These are phyloP conservation scores for Ormyrus thymus DNA, from an alignment of 2,888 invertebrate genomes.

Conservation along the genomic window DNA sequence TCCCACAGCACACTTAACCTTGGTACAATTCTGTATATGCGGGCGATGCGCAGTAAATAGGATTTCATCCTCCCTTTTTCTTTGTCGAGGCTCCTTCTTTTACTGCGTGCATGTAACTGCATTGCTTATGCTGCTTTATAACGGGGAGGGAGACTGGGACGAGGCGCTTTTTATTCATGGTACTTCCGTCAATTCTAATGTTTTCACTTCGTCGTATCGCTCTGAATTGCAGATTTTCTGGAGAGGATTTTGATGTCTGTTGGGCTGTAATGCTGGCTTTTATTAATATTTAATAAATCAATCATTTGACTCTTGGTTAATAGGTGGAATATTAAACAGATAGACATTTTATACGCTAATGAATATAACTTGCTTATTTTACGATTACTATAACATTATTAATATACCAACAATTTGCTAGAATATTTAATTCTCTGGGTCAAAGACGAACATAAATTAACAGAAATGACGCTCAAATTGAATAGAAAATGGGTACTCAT, in stretches of 20 bases:
- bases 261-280: too few species aligned
- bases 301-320: too few species aligned
- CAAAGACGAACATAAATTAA: too few species aligned
- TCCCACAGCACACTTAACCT: conserved; percentile 34
- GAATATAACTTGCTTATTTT: too few species aligned
- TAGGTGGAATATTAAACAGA: too few species aligned
- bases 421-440: too few species aligned
- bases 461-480: too few species aligned
- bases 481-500: too few species aligned
- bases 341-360: too few species aligned
- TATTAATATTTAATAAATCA: too few species aligned
- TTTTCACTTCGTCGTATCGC: background rate
- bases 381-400: too few species aligned
- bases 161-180: background rate
- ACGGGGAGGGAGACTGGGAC: background rate
- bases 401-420: too few species aligned
- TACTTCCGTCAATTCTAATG: background rate
- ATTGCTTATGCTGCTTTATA: background rate
- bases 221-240: background rate
- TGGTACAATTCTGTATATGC: conserved; percentile 10
- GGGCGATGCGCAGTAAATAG: conserved; percentile 18
- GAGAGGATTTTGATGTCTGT: background rate
- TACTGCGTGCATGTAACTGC: background rate
- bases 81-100: background rate
- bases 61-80: conserved; percentile 2